Evolutionary conservation across 2,888 invertebrate species (phyloP), one percentile per base, ranked within the genome.

Genomic region (Apeira syringaria): DNA sequence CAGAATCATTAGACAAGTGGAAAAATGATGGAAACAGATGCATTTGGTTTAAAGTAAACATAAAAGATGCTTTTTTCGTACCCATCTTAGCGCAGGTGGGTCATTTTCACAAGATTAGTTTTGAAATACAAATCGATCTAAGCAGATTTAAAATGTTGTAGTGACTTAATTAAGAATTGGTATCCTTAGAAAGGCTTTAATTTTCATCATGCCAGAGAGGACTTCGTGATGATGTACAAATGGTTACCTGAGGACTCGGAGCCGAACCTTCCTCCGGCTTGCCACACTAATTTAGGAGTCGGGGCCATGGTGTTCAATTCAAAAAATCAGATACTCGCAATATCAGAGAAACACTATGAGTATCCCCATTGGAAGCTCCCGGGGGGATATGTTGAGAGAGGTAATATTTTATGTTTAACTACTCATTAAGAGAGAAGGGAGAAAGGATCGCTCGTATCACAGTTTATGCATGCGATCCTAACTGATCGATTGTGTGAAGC

Each of bases 371-470:
- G 97, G 97, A 98, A 98, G 81, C 86, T 98, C 5, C 98, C 98
- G 7, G 98, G 98, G 37, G 98, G 98, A 36, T 96, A 95, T 84
- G 96, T 97, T 8, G 96, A 98, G 70, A 94, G 93, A 79, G 94
- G 96, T n/a, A n/a, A n/a, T n/a, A n/a, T n/a, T n/a, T n/a, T n/a
- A n/a, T n/a, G n/a, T n/a, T n/a, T n/a, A n/a, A n/a, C n/a, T n/a
- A n/a, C n/a, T n/a, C n/a, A n/a, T n/a, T n/a, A n/a, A n/a, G n/a
- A n/a, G n/a, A n/a, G n/a, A n/a, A n/a, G n/a, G n/a, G n/a, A n/a
- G n/a, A n/a, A n/a, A n/a, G n/a, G n/a, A n/a, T n/a, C n/a, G n/a
- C n/a, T n/a, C n/a, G n/a, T n/a, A n/a, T n/a, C n/a, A n/a, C n/a
- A n/a, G n/a, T n/a, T n/a, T n/a, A n/a, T n/a, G n/a, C n/a, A n/a